Percentiles rank a stretch among this genome's conserved stretches.
Evolutionary conservation across 2,797 vertebrate species (phyloP).

Genomic region (Tolypeutes matacus): DNA sequence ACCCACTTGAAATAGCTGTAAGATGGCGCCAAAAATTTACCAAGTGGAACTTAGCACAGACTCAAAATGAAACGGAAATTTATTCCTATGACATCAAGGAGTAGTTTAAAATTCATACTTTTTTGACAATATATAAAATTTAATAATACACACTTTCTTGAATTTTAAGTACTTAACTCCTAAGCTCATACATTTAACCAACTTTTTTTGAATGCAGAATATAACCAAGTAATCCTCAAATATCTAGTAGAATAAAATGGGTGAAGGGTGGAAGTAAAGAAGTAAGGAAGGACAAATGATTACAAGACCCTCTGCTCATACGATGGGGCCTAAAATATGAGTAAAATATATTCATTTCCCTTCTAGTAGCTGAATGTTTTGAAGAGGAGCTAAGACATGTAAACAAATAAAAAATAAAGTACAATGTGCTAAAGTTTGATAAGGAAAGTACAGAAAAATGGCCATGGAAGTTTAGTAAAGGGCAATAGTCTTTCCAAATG

Average conservation of each 20-base stretch:
- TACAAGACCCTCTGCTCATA: neutral
- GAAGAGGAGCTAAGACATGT: neutral
- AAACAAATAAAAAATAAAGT: slow-evolving; percentile 57
- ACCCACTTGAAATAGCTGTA: slow-evolving; percentile 83
- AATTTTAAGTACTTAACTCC: slow-evolving; percentile 20
- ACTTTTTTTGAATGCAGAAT: neutral
- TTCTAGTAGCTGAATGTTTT: slow-evolving; percentile 46
- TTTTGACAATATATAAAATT: neutral
- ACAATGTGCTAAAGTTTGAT: slow-evolving; percentile 32
- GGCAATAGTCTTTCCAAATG: slow-evolving; percentile 33
- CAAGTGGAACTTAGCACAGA: slow-evolving; percentile 67
- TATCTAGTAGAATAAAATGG: slow-evolving; percentile 58
- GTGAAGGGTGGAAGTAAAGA: slow-evolving; percentile 17
- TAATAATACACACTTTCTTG: slow-evolving; percentile 29
- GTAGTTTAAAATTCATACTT: slow-evolving; percentile 35
- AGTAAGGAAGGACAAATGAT: slow-evolving; percentile 25
- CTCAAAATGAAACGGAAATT: slow-evolving; percentile 56
- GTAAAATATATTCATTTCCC: slow-evolving; percentile 3
- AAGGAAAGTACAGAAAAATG: slow-evolving; percentile 45
- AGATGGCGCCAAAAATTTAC: slow-evolving; percentile 78
- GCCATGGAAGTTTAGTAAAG: slow-evolving; percentile 41
- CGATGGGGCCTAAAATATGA: slow-evolving; percentile 53
- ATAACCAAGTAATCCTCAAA: neutral
- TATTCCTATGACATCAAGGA: slow-evolving; percentile 53
- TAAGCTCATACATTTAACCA: slow-evolving; percentile 15